These are phyloP conservation scores for Hyperopisus bebe DNA, from an alignment of 2,113 vertebrate species.

Conservation along the genomic window DNA sequence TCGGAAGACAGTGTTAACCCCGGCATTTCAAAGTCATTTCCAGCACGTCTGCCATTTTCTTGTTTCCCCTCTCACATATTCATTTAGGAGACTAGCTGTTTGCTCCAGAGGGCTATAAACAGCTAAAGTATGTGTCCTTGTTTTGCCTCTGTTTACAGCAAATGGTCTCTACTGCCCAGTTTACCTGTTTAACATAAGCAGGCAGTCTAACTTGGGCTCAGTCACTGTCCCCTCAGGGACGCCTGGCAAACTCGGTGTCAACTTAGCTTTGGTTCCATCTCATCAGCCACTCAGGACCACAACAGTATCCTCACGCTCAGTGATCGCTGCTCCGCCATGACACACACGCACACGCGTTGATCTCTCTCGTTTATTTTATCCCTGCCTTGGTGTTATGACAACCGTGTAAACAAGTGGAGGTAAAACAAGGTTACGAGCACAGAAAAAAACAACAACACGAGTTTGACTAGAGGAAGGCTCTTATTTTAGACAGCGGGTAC, in stretches of 20 bases:
- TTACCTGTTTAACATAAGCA: background rate
- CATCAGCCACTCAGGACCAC: background rate
- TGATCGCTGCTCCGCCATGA: background rate
- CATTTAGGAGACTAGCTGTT: background rate
- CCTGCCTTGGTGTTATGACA: background rate
- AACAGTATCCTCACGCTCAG: background rate
- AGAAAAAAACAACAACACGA: background rate
- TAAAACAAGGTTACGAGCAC: background rate
- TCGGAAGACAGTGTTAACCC: background rate
- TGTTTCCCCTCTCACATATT: background rate
- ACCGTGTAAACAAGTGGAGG: background rate
- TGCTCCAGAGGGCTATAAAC: background rate
- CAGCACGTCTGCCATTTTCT: background rate
- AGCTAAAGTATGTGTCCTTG: background rate
- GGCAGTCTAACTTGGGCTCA: background rate
- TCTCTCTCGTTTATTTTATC: background rate
- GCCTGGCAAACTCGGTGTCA: background rate
- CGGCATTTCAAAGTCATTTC: background rate
- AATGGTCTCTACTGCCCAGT: background rate
- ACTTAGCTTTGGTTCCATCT: background rate
- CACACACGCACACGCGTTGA: background rate
- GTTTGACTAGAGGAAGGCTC: background rate
- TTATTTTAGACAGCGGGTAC: background rate
- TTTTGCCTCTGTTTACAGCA: background rate
- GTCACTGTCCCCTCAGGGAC: background rate